Base-by-base conservation (phyloP, 2,797 vertebrate species). In the Microctenopoma steveboyesi region DNA sequence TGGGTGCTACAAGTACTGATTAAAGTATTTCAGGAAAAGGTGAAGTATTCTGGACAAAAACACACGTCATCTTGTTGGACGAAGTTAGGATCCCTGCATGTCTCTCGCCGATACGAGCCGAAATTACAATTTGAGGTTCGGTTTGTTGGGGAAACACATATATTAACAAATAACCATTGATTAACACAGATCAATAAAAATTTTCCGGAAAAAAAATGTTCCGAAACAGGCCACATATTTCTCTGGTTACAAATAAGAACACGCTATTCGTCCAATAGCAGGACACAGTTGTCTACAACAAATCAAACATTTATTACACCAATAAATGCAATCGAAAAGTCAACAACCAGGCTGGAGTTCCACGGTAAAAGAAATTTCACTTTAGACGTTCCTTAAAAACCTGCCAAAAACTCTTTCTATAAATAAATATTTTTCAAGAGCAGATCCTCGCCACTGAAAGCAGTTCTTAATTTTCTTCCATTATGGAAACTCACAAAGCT, bases 401-500 rank as follows among this genome's bases (percentile, higher is more conserved):
- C 48, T 63, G 54, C 53, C 55, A 66, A 79, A 86, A 72, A 49
- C 51, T 76, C 58, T 70, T 65, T 16, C 75, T 72, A 59, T 79
- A 81, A 86, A 87, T 82, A 83, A 64, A 66, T 83, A 51, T 85
- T 74, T 83, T 84, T 62, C 61, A 83, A 88, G 74, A 85, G 85
- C 69, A 69, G 79, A 81, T 87, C 79, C 76, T 79, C 71, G 50
- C 79, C 73, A 68, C 57, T 65, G 69, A 84, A 86, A 88, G 86
- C 72, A 86, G 69, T 62, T 74, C 83, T 88, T 90, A 89, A 91
- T 91, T 90, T 88, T 90, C 84, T 79, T 90, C 85, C 89, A 90
- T 91, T 90, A 89, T 89, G 73, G 89, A 83, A 85, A 49, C 87
- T 64, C 83, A 90, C 86, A 91, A 90, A 90, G 83, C 82, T 74